phyloP scores from a whole-genome alignment of 2,888 invertebrate genomes.

The Podotricha telesiphe region DNA sequence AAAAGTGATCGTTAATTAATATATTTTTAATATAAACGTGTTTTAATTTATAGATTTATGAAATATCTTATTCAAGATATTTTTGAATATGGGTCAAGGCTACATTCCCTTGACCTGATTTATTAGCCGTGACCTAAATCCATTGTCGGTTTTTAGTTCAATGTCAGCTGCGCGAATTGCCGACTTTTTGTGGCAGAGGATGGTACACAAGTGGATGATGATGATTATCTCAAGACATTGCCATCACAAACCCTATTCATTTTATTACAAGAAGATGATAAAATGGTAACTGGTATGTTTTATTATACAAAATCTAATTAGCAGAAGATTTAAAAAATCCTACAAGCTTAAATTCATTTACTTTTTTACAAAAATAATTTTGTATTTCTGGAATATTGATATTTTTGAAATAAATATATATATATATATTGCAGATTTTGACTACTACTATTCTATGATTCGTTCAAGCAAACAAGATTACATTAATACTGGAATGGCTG shows the following conservation, averaged over 20 bases:
- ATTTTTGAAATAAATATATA: no score
- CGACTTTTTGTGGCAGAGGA: slow-evolving; percentile 85
- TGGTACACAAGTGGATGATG: slow-evolving; percentile 88
- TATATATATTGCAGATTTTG: slow-evolving; percentile 83
- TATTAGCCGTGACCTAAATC: slow-evolving; percentile 53
- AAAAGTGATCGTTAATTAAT: neutral
- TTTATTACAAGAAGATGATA: slow-evolving; percentile 75
- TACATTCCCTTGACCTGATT: slow-evolving; percentile 50
- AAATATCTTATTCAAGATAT: slow-evolving; percentile 1
- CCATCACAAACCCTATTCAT: slow-evolving; percentile 90
- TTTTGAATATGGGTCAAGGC: slow-evolving; percentile 58
- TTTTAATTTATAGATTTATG: slow-evolving; percentile 10
- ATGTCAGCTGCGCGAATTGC: slow-evolving; percentile 75
- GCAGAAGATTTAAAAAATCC: no score
- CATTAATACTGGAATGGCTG: slow-evolving; percentile 87
- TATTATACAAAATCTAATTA: slow-evolving; percentile 16
- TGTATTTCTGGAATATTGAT: no score
- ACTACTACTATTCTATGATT: slow-evolving; percentile 88
- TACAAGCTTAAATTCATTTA: no score
- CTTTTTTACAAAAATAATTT: no score
- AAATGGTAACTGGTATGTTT: slow-evolving; percentile 84
- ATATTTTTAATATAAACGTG: neutral
- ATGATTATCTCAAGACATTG: slow-evolving; percentile 89
- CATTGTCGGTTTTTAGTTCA: slow-evolving; percentile 67
- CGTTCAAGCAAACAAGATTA: slow-evolving; percentile 87